phyloP scores from a whole-genome alignment of 2,797 vertebrate genomes.

The Pampus argenteus region DNA sequence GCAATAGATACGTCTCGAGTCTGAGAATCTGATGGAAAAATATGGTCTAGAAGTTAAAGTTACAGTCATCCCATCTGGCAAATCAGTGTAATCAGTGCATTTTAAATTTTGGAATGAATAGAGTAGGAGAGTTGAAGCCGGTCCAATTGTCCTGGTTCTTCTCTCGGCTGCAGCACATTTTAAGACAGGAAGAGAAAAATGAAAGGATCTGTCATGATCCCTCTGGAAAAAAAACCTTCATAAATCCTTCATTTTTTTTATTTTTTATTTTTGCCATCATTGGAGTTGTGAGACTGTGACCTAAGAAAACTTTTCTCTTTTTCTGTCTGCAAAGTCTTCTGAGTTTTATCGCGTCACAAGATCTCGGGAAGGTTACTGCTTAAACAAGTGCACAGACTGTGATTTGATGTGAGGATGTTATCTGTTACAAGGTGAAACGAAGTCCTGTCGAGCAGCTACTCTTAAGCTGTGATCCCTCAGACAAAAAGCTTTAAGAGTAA shows the following conservation, averaged over 20 bases:
- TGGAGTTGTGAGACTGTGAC: neutral
- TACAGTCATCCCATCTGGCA: conserved; percentile 48
- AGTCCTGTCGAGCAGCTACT: neutral
- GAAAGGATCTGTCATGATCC: conserved; percentile 7
- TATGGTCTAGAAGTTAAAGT: conserved; percentile 30
- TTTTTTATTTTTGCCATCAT: too few species aligned
- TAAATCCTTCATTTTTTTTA: neutral
- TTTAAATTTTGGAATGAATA: conserved; percentile 45
- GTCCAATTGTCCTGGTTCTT: conserved; percentile 37
- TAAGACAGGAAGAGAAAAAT: neutral
- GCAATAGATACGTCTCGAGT: conserved; percentile 15
- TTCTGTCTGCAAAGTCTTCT: neutral
- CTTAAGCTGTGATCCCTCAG: neutral
- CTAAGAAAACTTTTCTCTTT: neutral
- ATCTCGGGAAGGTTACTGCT: conserved; percentile 2
- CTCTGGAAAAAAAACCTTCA: neutral
- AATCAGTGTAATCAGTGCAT: conserved; percentile 52
- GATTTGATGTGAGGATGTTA: conserved; percentile 36
- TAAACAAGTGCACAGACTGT: conserved; percentile 28
- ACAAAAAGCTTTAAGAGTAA: neutral
- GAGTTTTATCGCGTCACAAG: neutral
- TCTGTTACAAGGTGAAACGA: conserved; percentile 23
- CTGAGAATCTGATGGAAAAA: conserved; percentile 31
- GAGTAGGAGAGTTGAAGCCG: conserved; percentile 26
- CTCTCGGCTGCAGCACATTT: conserved; percentile 24